Evolutionary conservation across 2,888 invertebrate species (phyloP), one percentile per base, ranked within the genome.

Genomic region (Eupithecia abbreviata): DNA sequence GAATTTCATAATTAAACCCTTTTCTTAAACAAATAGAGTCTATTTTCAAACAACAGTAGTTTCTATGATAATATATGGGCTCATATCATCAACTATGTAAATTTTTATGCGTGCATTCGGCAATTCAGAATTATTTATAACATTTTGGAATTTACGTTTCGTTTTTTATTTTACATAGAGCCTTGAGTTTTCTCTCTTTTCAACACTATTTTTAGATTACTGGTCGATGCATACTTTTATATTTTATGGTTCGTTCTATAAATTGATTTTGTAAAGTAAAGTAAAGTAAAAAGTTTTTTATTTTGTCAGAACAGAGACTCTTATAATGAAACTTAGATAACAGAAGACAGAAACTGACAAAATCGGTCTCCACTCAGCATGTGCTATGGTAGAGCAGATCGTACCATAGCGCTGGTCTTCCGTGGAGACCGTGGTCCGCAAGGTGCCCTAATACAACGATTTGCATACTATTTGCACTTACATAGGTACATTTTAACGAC

Each of bases 61-160:
- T 62, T 51, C 4, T 62, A 62, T 62, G 62, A 62, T 62, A 62
- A 30, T 62, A 62, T 62, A 30, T 30, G 62, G 12, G 62, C 30
- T 62, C 30, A 58, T 62, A 10, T 10, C 30, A 30, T 3, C 30
- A 9, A 2, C 10, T 58, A 58, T 58, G 58, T 58, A 4, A 58
- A 58, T 62, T 62, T 62, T 62, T 18, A 30, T 62, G 62, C n/a
- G 62, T 58, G 58, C n/a, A 30, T 62, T 62, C 62, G 18, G 62
- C 62, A 62, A 62, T 62, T 62, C 62, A 30, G 62, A 62, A 62
- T 62, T 62, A 62, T 62, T 62, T 62, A 62, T 30, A 62, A 62
- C 30, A 62, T 30, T 62, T 62, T 62, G 62, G 62, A 62, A 62
- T 62, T 12, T 12, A 62, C 58, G 55, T 55, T 55, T 58, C 58